Percentiles rank a stretch among this genome's conserved stretches.
phyloP scores from a whole-genome alignment of 2,888 invertebrate genomes.

The Cantharis rufa region DNA sequence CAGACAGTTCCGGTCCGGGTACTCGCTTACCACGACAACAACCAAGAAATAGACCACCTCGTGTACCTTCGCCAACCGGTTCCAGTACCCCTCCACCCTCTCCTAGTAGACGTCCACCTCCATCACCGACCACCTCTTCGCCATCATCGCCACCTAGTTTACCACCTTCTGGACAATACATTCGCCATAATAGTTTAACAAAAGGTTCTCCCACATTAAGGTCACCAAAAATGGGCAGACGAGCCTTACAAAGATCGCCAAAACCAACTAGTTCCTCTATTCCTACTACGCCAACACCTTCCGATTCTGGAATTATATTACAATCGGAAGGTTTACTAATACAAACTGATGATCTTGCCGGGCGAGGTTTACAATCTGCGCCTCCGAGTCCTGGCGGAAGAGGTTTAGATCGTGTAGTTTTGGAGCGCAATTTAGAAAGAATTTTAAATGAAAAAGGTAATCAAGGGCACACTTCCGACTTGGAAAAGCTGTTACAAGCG shows the following conservation, averaged over 20 bases:
- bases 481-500: conserved; percentile 59
- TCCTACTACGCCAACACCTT: conserved; percentile 51
- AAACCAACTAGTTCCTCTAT: conserved; percentile 54
- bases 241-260: conserved; percentile 58
- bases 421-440: conserved; percentile 71
- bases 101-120: conserved; percentile 58
- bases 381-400: conserved; percentile 50
- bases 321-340: conserved; percentile 33
- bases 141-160: conserved; percentile 54
- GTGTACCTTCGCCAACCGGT: conserved; percentile 59
- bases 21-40: conserved; percentile 59
- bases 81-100: conserved; percentile 59
- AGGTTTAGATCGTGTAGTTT: conserved; percentile 69
- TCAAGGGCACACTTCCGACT: conserved; percentile 49
- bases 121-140: conserved; percentile 66
- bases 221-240: conserved; percentile 62
- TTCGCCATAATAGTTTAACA: conserved; percentile 49
- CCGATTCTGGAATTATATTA: conserved; percentile 42
- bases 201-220: conserved; percentile 60
- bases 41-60: conserved; percentile 57
- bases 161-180: conserved; percentile 32
- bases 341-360: conserved; percentile 38
- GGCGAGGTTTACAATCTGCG: conserved; percentile 34
- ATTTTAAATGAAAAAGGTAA: conserved; percentile 58
- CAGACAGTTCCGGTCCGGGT: conserved; percentile 77